These are phyloP conservation scores for Pomacea canaliculata DNA, from an alignment of 2,888 invertebrate species.

Conservation along the genomic window DNA sequence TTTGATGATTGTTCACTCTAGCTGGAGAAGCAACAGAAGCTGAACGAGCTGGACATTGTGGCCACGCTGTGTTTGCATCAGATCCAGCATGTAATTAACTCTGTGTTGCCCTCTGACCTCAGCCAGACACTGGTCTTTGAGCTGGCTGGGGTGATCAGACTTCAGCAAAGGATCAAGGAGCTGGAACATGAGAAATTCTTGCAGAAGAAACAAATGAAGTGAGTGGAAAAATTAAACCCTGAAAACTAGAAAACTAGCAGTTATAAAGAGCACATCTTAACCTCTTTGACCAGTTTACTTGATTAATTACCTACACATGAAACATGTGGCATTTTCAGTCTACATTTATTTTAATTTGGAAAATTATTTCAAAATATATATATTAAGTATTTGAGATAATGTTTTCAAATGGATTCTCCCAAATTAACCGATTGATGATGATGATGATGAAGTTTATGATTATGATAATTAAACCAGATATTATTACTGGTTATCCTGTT, in stretches of 20 bases:
- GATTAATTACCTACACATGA: not conserved
- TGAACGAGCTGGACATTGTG: constrained; percentile 80
- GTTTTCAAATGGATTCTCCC: too few species aligned
- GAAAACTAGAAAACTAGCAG: not conserved
- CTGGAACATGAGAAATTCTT: constrained; percentile 67
- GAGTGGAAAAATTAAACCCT: not conserved
- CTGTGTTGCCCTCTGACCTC: constrained; percentile 64
- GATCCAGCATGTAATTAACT: constrained; percentile 66
- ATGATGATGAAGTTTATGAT: too few species aligned
- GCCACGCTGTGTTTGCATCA: constrained; percentile 67
- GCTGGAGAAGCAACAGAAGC: constrained; percentile 75
- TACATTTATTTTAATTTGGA: too few species aligned
- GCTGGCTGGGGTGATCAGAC: constrained; percentile 55
- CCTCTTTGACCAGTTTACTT: not conserved
- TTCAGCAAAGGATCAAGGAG: constrained; percentile 68
- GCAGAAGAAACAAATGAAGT: constrained; percentile 69
- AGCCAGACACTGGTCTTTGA: constrained; percentile 66
- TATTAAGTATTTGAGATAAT: too few species aligned
- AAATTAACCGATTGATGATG: too few species aligned
- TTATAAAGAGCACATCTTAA: too few species aligned
- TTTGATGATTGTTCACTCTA: constrained; percentile 31
- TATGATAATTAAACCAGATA: too few species aligned
- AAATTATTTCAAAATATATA: too few species aligned
- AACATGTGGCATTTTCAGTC: not conserved
- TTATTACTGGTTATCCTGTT: too few species aligned